Evolutionary conservation across 1,140 invertebrate genomes (phyloP).

Genomic region (Trichonephila clavata): DNA sequence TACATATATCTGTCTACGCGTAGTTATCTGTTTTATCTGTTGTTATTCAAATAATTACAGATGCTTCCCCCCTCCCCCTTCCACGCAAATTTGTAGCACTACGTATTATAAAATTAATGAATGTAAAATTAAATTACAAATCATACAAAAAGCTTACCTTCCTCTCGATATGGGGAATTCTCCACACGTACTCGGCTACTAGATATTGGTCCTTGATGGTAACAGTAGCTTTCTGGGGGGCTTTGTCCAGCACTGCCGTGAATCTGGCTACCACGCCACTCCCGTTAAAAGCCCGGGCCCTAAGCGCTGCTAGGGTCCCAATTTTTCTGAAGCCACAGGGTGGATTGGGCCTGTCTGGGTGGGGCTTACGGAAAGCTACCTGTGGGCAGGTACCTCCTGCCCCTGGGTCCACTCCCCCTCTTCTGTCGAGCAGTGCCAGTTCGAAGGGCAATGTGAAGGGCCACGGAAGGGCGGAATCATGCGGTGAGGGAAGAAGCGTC

Average conservation of each 20-base stretch:
- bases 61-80: too few species aligned
- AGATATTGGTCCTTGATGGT: slow-evolving; percentile 54
- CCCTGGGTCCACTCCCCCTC: background rate
- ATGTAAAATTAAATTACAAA: too few species aligned
- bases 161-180: slow-evolving; percentile 74
- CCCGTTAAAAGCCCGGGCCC: background rate
- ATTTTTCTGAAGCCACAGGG: slow-evolving; percentile 71
- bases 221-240: slow-evolving; percentile 57
- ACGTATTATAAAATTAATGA: too few species aligned
- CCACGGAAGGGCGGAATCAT: slow-evolving; percentile 76
- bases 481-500: slow-evolving; percentile 71
- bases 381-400: slow-evolving; percentile 4
- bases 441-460: slow-evolving; percentile 77
- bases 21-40: too few species aligned
- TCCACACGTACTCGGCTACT: slow-evolving; percentile 77
- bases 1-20: too few species aligned
- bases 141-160: slow-evolving; percentile 50
- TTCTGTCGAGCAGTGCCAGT: slow-evolving; percentile 64
- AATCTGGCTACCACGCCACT: slow-evolving; percentile 51
- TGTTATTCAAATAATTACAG: too few species aligned
- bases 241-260: slow-evolving; percentile 54
- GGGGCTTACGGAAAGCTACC: slow-evolving; percentile 57
- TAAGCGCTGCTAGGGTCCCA: background rate
- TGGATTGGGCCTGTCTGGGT: slow-evolving; percentile 34
- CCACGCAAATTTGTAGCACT: too few species aligned